Percentiles rank a stretch among this genome's conserved stretches.
Conservation (phyloP, 1,140 invertebrate genomes). For the Macrobrachium rosenbergii region DNA sequence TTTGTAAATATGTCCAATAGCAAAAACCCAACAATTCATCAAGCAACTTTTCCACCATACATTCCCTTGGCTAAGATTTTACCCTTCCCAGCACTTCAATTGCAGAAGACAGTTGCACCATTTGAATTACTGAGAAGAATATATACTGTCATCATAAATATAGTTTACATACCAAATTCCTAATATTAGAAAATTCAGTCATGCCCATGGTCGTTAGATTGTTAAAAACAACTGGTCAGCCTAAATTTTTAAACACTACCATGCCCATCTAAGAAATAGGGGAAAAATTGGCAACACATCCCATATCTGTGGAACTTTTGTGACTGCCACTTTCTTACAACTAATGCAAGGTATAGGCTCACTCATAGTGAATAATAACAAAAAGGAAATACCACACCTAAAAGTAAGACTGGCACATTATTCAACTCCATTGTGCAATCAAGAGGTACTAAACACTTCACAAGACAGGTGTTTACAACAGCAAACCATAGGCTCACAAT, state of each 20-base stretch:
- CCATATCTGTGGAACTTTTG: neutral
- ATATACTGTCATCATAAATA: too few species aligned
- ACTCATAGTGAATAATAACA: conserved; percentile 30
- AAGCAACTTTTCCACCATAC: neutral
- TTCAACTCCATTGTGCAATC: neutral
- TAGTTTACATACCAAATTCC: too few species aligned
- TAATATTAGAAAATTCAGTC: too few species aligned
- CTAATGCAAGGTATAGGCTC: conserved; percentile 60
- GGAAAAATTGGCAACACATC: conserved; percentile 1
- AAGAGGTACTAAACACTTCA: neutral
- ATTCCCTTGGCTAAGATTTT: too few species aligned
- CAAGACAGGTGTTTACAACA: too few species aligned
- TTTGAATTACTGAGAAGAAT: too few species aligned
- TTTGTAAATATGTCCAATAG: neutral
- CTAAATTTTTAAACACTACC: too few species aligned
- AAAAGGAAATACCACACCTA: conserved; percentile 41
- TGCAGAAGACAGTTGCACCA: too few species aligned
- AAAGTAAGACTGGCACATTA: conserved; percentile 50
- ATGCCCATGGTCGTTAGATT: too few species aligned
- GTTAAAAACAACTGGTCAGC: too few species aligned
- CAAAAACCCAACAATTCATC: neutral
- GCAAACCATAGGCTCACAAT: too few species aligned
- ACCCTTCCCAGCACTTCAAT: too few species aligned
- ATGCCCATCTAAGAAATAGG: neutral
- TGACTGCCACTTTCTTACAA: conserved; percentile 31